These are phyloP conservation scores for Drymodes brunneopygia DNA, from an alignment of 2,113 vertebrate genomes.

Conservation along the genomic window DNA sequence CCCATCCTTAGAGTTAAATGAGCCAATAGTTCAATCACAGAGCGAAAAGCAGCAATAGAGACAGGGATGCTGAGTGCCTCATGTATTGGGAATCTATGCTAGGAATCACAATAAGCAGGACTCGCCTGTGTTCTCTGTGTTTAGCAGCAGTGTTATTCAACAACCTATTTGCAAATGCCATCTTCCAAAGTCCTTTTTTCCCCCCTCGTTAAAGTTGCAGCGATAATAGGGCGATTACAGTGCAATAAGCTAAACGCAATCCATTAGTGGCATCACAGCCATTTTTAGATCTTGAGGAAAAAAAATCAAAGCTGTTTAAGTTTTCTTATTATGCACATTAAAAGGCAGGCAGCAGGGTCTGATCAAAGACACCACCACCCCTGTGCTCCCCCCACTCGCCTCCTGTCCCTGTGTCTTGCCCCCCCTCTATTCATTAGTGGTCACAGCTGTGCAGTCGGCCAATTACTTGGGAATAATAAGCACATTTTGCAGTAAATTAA, in stretches of 20 bases:
- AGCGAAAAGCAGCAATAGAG: neutral
- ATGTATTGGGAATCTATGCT: slow-evolving; percentile 44
- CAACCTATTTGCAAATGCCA: slow-evolving; percentile 49
- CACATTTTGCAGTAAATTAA: slow-evolving; percentile 78
- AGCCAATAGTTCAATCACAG: slow-evolving; percentile 56
- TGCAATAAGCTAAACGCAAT: slow-evolving; percentile 54
- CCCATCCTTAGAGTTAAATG: slow-evolving; percentile 55
- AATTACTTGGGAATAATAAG: slow-evolving; percentile 75
- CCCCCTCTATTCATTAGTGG: slow-evolving; percentile 68
- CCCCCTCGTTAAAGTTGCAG: slow-evolving; percentile 40
- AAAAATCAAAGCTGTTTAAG: slow-evolving; percentile 52
- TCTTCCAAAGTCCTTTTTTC: slow-evolving; percentile 33
- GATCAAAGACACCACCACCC: slow-evolving; percentile 52
- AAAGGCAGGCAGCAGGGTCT: slow-evolving; percentile 22
- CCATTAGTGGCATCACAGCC: slow-evolving; percentile 40
- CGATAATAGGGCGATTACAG: slow-evolving; percentile 61
- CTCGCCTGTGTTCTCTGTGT: neutral
- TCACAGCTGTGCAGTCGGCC: slow-evolving; percentile 70
- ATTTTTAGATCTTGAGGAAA: slow-evolving; percentile 27
- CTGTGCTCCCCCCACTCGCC: neutral
- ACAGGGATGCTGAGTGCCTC: slow-evolving; percentile 30
- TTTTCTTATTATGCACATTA: slow-evolving; percentile 66
- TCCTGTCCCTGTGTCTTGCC: slow-evolving; percentile 14
- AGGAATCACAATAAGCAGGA: slow-evolving; percentile 49
- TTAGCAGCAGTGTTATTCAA: slow-evolving; percentile 40